A percentile compares a stretch with the other conserved stretches of the same genome.
phyloP scores from a whole-genome alignment of 2,113 vertebrate species.

The Spizaetus ornatus region DNA sequence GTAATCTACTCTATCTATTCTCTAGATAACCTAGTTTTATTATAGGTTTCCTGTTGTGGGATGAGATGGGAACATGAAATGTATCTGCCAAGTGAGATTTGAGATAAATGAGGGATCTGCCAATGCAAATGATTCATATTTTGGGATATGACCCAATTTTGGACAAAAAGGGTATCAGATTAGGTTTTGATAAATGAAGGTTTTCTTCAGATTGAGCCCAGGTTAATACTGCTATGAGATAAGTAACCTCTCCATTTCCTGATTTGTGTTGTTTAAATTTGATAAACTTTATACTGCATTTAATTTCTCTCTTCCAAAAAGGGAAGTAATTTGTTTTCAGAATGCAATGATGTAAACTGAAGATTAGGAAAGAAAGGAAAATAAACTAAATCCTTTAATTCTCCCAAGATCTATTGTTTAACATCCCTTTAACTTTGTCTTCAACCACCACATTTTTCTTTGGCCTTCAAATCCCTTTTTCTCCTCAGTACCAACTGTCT shows the following conservation, averaged over 20 bases:
- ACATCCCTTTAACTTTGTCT: neutral
- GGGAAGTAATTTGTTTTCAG: neutral
- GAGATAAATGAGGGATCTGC: neutral
- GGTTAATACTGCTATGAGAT: neutral
- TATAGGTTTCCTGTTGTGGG: neutral
- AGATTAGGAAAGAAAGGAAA: neutral
- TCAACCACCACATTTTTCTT: neutral
- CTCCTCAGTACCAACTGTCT: neutral
- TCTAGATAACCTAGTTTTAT: neutral
- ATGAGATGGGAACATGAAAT: neutral
- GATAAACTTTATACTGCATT: neutral
- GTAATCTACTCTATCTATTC: neutral
- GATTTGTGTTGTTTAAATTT: neutral
- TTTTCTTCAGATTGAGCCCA: neutral
- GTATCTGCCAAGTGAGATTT: neutral
- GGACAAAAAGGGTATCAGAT: neutral
- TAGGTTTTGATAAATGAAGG: neutral
- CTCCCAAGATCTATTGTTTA: neutral
- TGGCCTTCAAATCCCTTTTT: neutral
- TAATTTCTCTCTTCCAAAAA: neutral
- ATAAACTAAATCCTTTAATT: neutral
- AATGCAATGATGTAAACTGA: neutral
- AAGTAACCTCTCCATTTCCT: constrained; percentile 5
- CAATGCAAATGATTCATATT: neutral
- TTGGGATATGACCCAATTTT: neutral